These are phyloP conservation scores for Drosophila yooni DNA, from an alignment of 2,888 invertebrate genomes.

Conservation along the genomic window DNA sequence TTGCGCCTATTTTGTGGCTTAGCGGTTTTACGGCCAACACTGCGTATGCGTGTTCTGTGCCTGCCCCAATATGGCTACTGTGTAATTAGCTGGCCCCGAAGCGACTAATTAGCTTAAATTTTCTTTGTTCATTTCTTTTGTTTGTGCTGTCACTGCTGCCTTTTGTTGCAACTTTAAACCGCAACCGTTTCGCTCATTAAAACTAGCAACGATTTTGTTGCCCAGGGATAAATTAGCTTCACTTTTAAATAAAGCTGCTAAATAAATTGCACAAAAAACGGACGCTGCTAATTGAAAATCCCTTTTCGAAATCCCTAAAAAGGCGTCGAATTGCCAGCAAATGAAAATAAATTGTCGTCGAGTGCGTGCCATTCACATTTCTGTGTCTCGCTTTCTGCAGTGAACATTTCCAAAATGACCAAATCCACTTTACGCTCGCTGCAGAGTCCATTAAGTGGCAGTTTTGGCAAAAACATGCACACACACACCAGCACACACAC, in stretches of 20 bases:
- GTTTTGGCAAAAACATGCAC: constrained; percentile 28
- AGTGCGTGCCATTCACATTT: constrained; percentile 32
- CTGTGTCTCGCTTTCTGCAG: neutral
- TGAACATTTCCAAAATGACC: constrained; percentile 56
- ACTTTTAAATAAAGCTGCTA: constrained; percentile 55
- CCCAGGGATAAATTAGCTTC: constrained; percentile 54
- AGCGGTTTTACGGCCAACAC: constrained; percentile 72
- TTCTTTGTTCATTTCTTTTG: neutral
- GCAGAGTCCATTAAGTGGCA: constrained; percentile 66
- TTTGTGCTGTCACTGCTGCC: constrained; percentile 10
- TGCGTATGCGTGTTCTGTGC: constrained; percentile 45
- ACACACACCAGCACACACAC: neutral
- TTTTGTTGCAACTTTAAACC: constrained; percentile 39
- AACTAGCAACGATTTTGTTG: constrained; percentile 29
- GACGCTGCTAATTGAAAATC: constrained; percentile 69
- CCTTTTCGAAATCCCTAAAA: constrained; percentile 61
- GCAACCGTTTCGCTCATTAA: constrained; percentile 36
- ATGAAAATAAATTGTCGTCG: constrained; percentile 57
- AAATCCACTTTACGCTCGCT: constrained; percentile 72
- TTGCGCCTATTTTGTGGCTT: constrained; percentile 76
- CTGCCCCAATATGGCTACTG: constrained; percentile 32
- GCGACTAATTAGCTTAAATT: constrained; percentile 73
- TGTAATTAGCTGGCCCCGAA: constrained; percentile 69
- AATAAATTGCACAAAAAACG: constrained; percentile 50
- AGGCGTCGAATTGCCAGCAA: constrained; percentile 50